Evolutionary conservation across 2,797 vertebrate species (phyloP).

Genomic region (Pteropus rufus): DNA sequence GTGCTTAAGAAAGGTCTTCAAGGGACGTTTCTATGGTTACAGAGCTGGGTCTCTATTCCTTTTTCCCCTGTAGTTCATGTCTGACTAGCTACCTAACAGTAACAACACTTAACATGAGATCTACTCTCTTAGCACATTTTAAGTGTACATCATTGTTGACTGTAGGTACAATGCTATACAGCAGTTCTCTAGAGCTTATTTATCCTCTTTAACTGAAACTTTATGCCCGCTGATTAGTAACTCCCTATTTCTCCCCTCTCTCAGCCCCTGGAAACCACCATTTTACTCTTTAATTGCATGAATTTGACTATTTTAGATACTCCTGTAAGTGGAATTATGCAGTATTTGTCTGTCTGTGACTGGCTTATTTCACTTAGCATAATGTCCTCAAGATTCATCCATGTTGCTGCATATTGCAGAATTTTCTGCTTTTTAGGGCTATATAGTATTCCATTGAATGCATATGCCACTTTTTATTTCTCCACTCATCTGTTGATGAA

Average conservation of each 20-base stretch:
- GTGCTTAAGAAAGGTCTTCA: too few species aligned
- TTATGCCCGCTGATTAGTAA: background rate
- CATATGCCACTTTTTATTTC: background rate
- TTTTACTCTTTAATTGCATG: background rate
- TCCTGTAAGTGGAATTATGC: background rate
- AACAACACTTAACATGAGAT: background rate
- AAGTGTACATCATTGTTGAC: background rate
- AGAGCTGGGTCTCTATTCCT: too few species aligned
- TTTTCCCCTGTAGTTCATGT: too few species aligned
- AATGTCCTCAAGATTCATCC: background rate
- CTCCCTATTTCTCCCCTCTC: accelerated
- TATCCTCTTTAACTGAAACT: background rate
- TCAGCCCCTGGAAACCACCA: background rate
- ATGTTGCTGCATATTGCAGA: background rate
- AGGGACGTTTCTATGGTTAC: too few species aligned
- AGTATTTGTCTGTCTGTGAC: background rate
- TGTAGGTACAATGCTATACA: background rate
- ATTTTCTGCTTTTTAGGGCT: background rate
- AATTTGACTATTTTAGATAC: background rate
- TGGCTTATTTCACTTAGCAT: background rate
- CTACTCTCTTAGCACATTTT: background rate
- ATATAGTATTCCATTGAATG: background rate
- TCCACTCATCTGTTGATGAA: background rate
- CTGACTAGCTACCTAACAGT: too few species aligned
- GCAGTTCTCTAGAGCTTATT: background rate